phyloP scores from a whole-genome alignment of 2,797 vertebrate genomes.

The Picus viridis region DNA sequence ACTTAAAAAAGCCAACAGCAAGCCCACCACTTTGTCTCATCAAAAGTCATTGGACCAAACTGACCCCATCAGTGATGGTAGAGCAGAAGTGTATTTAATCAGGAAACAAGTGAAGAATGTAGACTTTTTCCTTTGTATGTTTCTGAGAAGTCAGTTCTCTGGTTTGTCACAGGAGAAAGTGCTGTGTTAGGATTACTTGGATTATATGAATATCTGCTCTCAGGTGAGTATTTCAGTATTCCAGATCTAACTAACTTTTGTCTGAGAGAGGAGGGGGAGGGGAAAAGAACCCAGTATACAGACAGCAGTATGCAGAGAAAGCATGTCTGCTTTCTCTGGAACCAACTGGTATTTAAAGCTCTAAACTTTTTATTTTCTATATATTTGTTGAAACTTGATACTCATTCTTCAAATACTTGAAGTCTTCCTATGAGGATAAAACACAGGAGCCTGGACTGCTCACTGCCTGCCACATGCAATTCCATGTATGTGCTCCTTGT shows the following conservation, averaged over 20 bases:
- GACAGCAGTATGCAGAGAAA: not conserved
- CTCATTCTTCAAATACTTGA: not conserved
- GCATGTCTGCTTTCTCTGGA: not conserved
- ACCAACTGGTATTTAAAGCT: not conserved
- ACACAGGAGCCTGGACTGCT: not conserved
- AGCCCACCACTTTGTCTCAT: not conserved
- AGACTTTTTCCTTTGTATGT: not conserved
- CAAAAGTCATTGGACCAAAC: not conserved
- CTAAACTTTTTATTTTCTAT: not conserved
- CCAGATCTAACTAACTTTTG: not conserved
- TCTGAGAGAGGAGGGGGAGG: not conserved
- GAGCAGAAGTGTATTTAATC: constrained; percentile 34
- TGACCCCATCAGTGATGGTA: not conserved
- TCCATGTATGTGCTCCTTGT: not conserved
- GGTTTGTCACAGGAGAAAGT: not conserved
- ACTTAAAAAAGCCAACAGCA: not conserved
- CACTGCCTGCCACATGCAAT: not conserved
- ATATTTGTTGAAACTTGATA: not conserved
- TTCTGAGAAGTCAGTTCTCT: not conserved
- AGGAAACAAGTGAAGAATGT: not conserved
- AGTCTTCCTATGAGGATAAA: not conserved
- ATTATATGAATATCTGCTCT: not conserved
- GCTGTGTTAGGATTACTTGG: not conserved
- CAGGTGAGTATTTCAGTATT: not conserved
- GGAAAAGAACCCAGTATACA: not conserved